Evolutionary conservation across 53 echinoderm and acorn worm genomes (phyloP).

Genomic region (Echinarachnius parma): DNA sequence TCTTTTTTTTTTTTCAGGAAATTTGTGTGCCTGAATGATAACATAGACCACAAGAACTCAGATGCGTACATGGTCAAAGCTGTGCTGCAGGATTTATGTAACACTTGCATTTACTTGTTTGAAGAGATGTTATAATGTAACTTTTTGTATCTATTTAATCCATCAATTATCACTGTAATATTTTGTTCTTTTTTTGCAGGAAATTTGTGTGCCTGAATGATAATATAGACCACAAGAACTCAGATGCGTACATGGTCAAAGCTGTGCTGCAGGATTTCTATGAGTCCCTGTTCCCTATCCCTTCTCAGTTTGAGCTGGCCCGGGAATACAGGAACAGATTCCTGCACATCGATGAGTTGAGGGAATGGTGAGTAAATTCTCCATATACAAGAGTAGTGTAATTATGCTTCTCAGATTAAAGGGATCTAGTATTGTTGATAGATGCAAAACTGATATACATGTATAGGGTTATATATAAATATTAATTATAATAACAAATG

Average conservation of each 20-base stretch:
- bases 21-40: constrained; percentile 88
- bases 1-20: constrained; percentile 50
- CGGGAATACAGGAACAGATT: constrained; percentile 89
- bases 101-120: too few species aligned
- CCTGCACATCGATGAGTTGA: constrained; percentile 81
- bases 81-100: too few species aligned
- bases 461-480: too few species aligned
- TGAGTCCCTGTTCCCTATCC: constrained; percentile 81
- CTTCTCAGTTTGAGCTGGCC: constrained; percentile 95
- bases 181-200: constrained; percentile 46
- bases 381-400: too few species aligned
- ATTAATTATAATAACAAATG: too few species aligned
- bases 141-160: too few species aligned
- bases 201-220: constrained; percentile 98
- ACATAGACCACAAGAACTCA: constrained; percentile 66
- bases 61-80: constrained; percentile 78
- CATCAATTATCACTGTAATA: too few species aligned
- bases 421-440: too few species aligned
- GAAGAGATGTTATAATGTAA: too few species aligned
- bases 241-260: constrained; percentile 87
- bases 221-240: constrained; percentile 81
- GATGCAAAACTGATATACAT: too few species aligned
- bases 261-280: constrained; percentile 95
- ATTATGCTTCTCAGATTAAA: too few species aligned
- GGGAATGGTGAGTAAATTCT: constrained; percentile 71